Base-by-base conservation (phyloP, 2,888 invertebrate species). In the Salpingus planirostris region DNA sequence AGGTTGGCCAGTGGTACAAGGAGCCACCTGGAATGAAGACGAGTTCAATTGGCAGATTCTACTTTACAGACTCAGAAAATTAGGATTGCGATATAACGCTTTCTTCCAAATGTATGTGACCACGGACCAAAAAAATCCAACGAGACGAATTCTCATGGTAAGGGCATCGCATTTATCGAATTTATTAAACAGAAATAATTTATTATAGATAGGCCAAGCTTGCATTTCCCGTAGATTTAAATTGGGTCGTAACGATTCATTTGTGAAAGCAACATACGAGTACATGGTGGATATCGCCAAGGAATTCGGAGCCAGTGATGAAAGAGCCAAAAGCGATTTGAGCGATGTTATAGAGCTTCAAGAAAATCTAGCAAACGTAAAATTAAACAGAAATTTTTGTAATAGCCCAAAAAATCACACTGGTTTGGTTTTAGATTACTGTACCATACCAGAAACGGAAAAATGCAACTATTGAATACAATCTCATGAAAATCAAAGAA, bases 391-490 rank as follows among this genome's bases (percentile, higher is more conserved):
- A n/a, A n/a, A n/a, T n/a, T n/a, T n/a, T n/a, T n/a, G n/a, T n/a
- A n/a, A n/a, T 18, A 18, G 6, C 18, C 18, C 18, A 8, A 18
- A 6, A 18, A 8, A n/a, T n/a, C n/a, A n/a, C n/a, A n/a, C n/a
- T n/a, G n/a, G n/a, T n/a, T n/a, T n/a, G n/a, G n/a, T 43, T 43
- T 15, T 11, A 40, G 11, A 15, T 35, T 7, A 30, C 15, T 10
- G n/a, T 30, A 13, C 33, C 38, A 6, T 31, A 13, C 6, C 31
- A 35, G 14, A 21, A 34, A 14, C 4, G 26, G 4, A 31, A 28
- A 7, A 39, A 39, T 27, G 13, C 8, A 1, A 15, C 29, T 2
- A 21, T 30, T 11, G 26, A 29, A 82, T 49, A 77, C 79, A 39
- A 39, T 30, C 24, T 22, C 3, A 28, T 29, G 10, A 39, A 35